A percentile compares a stretch with the other conserved stretches of the same genome.
These are phyloP conservation scores for Philaenus spumarius DNA, from an alignment of 1,140 invertebrate species.

Conservation along the genomic window DNA sequence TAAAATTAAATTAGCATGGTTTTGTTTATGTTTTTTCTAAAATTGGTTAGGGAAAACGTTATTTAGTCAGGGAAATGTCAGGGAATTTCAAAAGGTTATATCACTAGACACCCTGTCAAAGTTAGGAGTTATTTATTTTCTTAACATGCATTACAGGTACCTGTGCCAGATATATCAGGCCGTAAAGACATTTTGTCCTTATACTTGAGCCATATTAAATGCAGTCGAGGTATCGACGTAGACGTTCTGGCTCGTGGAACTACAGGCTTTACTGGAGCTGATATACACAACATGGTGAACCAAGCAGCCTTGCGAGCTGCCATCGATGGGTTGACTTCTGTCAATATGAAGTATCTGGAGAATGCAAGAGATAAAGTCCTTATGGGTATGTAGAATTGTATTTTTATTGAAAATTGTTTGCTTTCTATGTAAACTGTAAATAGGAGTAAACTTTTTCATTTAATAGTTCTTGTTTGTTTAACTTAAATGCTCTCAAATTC, in stretches of 20 bases:
- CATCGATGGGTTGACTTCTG: conserved; percentile 36
- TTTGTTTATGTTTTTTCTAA: no score
- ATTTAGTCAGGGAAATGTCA: no score
- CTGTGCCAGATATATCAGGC: conserved; percentile 43
- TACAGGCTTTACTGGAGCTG: conserved; percentile 61
- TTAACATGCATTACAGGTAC: conserved; percentile 76
- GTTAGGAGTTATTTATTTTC: no score
- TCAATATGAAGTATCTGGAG: conserved; percentile 38
- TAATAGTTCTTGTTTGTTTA: no score
- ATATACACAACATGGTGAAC: conserved; percentile 55
- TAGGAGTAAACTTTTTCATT: no score
- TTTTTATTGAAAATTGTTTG: no score
- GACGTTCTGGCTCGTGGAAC: conserved; percentile 47
- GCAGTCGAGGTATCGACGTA: conserved; percentile 36
- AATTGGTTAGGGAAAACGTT: no score
- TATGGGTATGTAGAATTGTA: conserved; percentile 33
- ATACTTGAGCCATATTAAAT: conserved; percentile 2
- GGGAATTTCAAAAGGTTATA: no score
- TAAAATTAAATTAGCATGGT: no score
- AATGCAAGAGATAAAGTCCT: conserved; percentile 43
- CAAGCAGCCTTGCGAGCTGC: conserved; percentile 51
- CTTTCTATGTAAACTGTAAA: no score
- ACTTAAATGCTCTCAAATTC: no score
- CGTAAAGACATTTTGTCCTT: conserved; percentile 21
- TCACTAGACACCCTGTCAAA: no score